A percentile compares a stretch with the other conserved stretches of the same genome.
Evolutionary conservation across 1,140 invertebrate genomes (phyloP).

Genomic region (Eciton burchellii): DNA sequence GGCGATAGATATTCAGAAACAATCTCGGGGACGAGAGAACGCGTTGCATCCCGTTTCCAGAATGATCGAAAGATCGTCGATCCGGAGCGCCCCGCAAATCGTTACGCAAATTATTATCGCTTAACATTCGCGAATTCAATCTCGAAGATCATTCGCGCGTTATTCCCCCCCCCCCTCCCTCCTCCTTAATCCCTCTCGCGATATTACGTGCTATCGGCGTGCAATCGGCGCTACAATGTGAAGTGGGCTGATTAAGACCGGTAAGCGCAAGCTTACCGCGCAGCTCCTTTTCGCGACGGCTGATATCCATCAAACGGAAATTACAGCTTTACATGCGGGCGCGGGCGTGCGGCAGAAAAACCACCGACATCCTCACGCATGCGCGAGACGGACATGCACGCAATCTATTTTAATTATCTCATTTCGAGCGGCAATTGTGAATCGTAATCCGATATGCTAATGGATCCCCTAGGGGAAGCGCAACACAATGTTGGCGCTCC

Average conservation of each 20-base stretch:
- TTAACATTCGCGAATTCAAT: conserved; percentile 29
- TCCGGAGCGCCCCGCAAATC: no score
- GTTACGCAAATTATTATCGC: background rate
- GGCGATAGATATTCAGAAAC: no score
- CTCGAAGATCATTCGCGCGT: background rate
- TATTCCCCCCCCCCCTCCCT: no score
- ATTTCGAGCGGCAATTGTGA: conserved; percentile 67
- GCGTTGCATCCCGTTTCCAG: no score
- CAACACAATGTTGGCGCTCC: conserved; percentile 68
- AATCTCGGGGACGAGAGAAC: no score
- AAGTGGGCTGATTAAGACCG: conserved; percentile 16
- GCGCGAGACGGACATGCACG: conserved; percentile 73
- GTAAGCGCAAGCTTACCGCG: conserved; percentile 19
- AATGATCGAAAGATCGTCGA: no score
- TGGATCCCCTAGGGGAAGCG: conserved; percentile 68
- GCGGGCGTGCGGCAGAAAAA: conserved; percentile 41
- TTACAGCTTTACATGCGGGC: conserved; percentile 38
- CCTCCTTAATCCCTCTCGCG: background rate
- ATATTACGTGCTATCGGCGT: background rate
- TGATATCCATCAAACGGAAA: conserved; percentile 55
- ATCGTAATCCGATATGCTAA: conserved; percentile 80
- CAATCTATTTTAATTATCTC: conserved; percentile 82
- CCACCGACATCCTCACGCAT: conserved; percentile 41
- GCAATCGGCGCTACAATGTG: conserved; percentile 17
- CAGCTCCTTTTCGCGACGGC: conserved; percentile 16